These are phyloP conservation scores for Dascillus cervinus DNA, from an alignment of 2,888 invertebrate species.

Conservation along the genomic window DNA sequence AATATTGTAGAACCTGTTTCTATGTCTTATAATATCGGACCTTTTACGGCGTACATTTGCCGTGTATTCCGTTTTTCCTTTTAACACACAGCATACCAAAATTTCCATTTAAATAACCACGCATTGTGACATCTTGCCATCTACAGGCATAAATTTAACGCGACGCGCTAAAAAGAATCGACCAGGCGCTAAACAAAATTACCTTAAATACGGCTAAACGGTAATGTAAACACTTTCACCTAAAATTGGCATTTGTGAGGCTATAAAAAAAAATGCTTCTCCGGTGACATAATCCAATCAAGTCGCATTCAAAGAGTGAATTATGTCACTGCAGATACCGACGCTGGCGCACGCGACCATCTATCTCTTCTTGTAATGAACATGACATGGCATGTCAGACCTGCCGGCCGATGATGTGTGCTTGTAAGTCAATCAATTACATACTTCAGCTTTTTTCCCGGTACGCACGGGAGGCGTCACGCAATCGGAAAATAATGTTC, in stretches of 20 bases:
- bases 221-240: no score
- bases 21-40: slow-evolving; percentile 30
- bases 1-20: slow-evolving; percentile 31
- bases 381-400: slow-evolving; percentile 14
- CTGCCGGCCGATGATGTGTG: slow-evolving; percentile 10
- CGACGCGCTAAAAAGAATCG: no score
- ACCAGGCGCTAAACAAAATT: no score
- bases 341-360: slow-evolving; percentile 14
- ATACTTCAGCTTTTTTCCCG: slow-evolving; percentile 8
- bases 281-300: slow-evolving; percentile 1
- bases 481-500: slow-evolving; percentile 3
- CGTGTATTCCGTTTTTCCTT: slow-evolving; percentile 24
- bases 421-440: slow-evolving; percentile 13
- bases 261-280: slow-evolving; percentile 1
- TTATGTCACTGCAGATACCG: slow-evolving; percentile 13
- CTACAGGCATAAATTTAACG: no score
- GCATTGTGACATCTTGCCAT: no score
- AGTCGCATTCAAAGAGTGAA: slow-evolving; percentile 4
- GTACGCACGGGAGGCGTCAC: slow-evolving; percentile 6
- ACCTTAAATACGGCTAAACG: no score
- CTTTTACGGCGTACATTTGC: slow-evolving; percentile 33
- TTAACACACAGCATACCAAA: slow-evolving; percentile 17
- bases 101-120: slow-evolving; percentile 20
- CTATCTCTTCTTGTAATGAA: slow-evolving; percentile 13
- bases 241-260: no score